These are phyloP conservation scores for Ctenomys sociabilis DNA, from an alignment of 2,113 vertebrate species.

Conservation along the genomic window DNA sequence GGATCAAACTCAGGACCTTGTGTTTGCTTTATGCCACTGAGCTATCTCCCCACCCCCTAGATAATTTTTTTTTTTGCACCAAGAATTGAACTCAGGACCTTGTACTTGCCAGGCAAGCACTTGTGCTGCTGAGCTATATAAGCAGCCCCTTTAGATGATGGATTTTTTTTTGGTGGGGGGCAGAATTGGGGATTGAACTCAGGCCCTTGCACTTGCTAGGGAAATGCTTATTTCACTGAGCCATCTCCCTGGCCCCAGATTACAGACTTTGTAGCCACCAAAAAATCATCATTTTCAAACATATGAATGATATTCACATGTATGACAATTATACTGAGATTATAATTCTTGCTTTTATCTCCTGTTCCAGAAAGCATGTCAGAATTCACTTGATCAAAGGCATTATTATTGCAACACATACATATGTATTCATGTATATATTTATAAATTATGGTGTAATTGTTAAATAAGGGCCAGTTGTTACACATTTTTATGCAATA, in stretches of 20 bases:
- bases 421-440: neutral
- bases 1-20: no score
- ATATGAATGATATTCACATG: neutral
- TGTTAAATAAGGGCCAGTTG: neutral
- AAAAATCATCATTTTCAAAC: neutral
- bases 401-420: neutral
- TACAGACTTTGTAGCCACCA: neutral
- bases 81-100: no score
- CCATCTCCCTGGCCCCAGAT: no score
- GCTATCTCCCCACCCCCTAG: no score
- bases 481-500: neutral
- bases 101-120: no score
- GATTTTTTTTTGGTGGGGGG: no score
- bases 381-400: neutral
- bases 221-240: no score
- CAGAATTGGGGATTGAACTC: no score
- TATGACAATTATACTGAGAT: neutral
- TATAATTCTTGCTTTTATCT: neutral
- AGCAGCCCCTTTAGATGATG: neutral
- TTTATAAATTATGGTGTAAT: neutral
- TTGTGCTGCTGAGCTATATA: no score
- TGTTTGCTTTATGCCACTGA: no score
- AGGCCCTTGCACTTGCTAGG: no score
- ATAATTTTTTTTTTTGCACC: no score
- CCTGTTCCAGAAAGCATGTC: neutral